These are phyloP conservation scores for Axis porcinus DNA, from an alignment of 2,113 vertebrate genomes.

Conservation along the genomic window DNA sequence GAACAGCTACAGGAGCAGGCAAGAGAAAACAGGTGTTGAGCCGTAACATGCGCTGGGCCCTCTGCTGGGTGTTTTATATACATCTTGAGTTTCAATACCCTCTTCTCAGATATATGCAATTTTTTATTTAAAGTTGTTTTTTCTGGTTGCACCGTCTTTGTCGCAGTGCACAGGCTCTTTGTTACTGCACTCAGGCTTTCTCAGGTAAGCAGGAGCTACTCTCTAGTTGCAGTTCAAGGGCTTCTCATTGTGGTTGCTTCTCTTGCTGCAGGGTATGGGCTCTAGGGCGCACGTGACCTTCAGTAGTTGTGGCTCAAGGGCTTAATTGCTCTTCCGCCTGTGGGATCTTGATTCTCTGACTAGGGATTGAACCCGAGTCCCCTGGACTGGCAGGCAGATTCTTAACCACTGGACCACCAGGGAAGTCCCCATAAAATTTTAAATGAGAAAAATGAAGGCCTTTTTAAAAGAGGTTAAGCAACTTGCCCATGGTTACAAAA, in stretches of 20 bases:
- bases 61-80: neutral
- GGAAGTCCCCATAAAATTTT: neutral
- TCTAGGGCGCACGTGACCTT: neutral
- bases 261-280: neutral
- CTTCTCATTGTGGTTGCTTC: neutral
- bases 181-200: neutral
- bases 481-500: neutral
- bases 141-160: neutral
- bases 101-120: neutral
- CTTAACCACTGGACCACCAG: neutral
- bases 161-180: neutral
- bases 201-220: neutral
- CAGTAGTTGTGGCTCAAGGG: neutral
- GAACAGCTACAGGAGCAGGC: neutral
- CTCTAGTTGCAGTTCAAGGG: neutral
- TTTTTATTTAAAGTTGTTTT: neutral
- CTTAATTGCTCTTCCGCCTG: neutral
- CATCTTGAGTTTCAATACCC: neutral
- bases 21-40: neutral
- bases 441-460: neutral
- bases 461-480: neutral
- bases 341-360: neutral
- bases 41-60: neutral
- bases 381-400: neutral
- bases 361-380: neutral